These are phyloP conservation scores for Platycnemis pennipes DNA, from an alignment of 2,888 invertebrate genomes.

Conservation along the genomic window DNA sequence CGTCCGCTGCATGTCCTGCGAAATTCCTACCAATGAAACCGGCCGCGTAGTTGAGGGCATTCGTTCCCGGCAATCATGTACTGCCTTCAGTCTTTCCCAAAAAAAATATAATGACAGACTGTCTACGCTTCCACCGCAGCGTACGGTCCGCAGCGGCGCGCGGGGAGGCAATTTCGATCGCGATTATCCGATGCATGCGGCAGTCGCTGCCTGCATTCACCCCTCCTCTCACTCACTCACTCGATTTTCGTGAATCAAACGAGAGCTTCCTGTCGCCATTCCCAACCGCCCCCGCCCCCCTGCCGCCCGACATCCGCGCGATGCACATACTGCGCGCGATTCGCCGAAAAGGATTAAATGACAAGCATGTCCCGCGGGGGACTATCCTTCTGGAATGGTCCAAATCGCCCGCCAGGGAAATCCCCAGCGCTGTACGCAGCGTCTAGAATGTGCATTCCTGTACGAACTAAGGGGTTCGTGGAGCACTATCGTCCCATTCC, in stretches of 20 bases:
- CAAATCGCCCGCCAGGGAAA: no score
- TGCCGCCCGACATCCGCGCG: background rate
- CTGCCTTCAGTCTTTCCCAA: background rate
- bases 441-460: no score
- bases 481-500: no score
- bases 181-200: background rate
- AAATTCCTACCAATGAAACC: background rate
- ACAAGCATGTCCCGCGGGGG: no score
- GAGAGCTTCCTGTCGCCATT: background rate
- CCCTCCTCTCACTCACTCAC: background rate
- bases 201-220: background rate
- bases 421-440: no score
- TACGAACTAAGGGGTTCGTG: no score
- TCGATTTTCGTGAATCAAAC: conserved; percentile 4
- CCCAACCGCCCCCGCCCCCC: background rate
- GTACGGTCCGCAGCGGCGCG: background rate
- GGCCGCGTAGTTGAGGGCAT: background rate
- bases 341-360: background rate
- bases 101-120: background rate
- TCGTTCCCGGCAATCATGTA: background rate
- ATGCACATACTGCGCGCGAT: background rate
- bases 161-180: background rate
- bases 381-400: no score
- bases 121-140: background rate
- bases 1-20: background rate